These are phyloP conservation scores for Hylaeus volcanicus DNA, from an alignment of 1,140 invertebrate genomes.

Conservation along the genomic window DNA sequence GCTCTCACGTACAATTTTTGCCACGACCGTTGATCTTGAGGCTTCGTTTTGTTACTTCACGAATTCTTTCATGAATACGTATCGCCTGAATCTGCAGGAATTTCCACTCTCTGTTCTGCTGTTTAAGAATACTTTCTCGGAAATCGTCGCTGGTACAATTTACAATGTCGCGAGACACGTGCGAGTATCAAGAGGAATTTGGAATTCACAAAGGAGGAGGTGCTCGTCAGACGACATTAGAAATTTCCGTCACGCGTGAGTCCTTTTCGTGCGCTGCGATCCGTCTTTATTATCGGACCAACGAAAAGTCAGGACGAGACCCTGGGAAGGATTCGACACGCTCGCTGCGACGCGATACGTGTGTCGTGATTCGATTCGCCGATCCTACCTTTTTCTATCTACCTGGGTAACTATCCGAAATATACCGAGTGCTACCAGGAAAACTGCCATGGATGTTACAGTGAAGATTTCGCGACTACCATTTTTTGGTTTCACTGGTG, in stretches of 20 bases:
- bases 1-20: neutral
- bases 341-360: conserved; percentile 2
- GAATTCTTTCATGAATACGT: neutral
- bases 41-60: neutral
- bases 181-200: conserved; percentile 38
- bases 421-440: neutral
- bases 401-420: neutral
- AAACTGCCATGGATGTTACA: neutral
- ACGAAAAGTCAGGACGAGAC: conserved; percentile 36
- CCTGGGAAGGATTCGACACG: conserved; percentile 15
- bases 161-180: neutral
- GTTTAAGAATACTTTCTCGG: conserved; percentile 19
- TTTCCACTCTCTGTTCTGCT: neutral
- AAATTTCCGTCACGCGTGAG: conserved; percentile 43
- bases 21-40: neutral
- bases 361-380: conserved; percentile 52
- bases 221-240: conserved; percentile 24
- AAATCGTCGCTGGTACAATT: conserved; percentile 12
- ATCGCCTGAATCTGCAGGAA: neutral
- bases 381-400: conserved; percentile 2
- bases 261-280: conserved; percentile 39
- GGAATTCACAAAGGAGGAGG: conserved; percentile 10
- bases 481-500: neutral
- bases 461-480: neutral
- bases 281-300: conserved; percentile 56